Conservation (phyloP, 2,888 invertebrate genomes). For the Leucophenga montana region DNA sequence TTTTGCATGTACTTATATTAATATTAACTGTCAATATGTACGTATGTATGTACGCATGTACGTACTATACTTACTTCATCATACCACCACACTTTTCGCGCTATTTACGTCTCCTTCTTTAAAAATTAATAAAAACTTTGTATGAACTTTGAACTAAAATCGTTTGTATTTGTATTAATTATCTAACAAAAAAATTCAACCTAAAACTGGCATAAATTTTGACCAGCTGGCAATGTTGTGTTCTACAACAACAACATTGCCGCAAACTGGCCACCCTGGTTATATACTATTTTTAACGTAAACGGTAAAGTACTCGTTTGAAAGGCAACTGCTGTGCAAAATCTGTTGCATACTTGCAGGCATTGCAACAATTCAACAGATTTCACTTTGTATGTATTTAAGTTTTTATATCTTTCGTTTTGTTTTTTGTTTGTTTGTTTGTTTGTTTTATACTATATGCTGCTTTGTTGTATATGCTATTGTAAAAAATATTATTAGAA, state of each 20-base stretch:
- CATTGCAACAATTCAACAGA: conserved; percentile 20
- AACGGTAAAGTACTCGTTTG: conserved; percentile 66
- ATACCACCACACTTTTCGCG: neutral
- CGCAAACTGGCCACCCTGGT: neutral
- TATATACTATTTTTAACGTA: conserved; percentile 60
- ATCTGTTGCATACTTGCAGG: conserved; percentile 46
- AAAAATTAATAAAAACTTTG: conserved; percentile 59
- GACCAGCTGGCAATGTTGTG: conserved; percentile 38
- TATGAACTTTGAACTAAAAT: conserved; percentile 58
- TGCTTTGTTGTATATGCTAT: conserved; percentile 60
- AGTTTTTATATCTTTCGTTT: conserved; percentile 30
- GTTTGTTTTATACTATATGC: conserved; percentile 41
- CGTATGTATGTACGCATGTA: too few relatives aligned
- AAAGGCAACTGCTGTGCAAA: conserved; percentile 60
- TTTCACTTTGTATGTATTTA: conserved; percentile 31
- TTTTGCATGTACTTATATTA: conserved; percentile 23
- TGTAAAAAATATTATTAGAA: conserved; percentile 65
- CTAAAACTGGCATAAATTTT: conserved; percentile 58
- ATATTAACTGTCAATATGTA: neutral
- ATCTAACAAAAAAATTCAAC: conserved; percentile 52
- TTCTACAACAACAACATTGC: conserved; percentile 25
- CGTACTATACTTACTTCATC: neutral
- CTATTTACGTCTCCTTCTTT: conserved; percentile 7
- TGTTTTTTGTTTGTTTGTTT: conserved; percentile 54
- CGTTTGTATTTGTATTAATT: conserved; percentile 48